These are phyloP conservation scores for Rhagonycha fulva DNA, from an alignment of 2,888 invertebrate genomes.

Conservation along the genomic window DNA sequence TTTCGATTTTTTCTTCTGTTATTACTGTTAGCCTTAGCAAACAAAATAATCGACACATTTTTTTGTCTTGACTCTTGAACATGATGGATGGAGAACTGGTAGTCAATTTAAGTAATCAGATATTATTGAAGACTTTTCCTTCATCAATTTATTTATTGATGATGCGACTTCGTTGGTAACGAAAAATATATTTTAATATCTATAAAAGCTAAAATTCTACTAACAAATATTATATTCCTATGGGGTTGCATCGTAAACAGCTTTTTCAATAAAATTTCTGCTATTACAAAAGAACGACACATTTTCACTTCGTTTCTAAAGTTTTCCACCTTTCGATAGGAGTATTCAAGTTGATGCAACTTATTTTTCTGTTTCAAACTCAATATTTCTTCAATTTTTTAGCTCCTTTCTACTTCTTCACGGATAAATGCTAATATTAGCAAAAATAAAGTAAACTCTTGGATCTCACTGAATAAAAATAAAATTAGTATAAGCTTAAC, in stretches of 20 bases:
- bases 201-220: neutral
- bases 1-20: too few species aligned
- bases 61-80: neutral
- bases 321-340: too few species aligned
- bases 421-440: too few species aligned
- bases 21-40: neutral
- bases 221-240: neutral
- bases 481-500: too few species aligned
- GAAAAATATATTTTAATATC: neutral
- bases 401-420: too few species aligned
- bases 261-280: neutral
- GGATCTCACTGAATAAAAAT: too few species aligned
- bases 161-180: neutral
- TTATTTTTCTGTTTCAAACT: too few species aligned
- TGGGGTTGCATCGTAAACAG: neutral
- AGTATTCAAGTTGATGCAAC: too few species aligned
- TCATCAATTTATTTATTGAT: neutral
- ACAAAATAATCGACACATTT: neutral
- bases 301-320: too few species aligned
- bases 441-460: too few species aligned
- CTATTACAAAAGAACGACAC: neutral
- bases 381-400: too few species aligned
- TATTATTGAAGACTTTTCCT: neutral
- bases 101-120: neutral
- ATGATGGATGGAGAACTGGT: neutral